Percentiles rank a stretch among this genome's conserved stretches.
Evolutionary conservation across 1,140 invertebrate genomes (phyloP).

Genomic region (Pentalonia nigronervosa): DNA sequence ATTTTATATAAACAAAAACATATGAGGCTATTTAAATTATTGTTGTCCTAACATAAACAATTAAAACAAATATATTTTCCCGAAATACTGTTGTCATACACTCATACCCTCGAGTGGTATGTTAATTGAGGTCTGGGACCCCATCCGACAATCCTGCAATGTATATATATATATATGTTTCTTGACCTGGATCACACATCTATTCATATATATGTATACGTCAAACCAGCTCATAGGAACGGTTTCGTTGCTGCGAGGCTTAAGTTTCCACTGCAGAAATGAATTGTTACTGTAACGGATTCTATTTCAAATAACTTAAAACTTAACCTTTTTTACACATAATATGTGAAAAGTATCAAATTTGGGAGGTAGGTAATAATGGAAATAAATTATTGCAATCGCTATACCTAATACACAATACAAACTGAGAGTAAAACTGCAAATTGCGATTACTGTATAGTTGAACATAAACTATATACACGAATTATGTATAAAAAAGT

Average conservation of each 20-base stretch:
- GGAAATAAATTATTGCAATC: background rate
- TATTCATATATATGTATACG: background rate
- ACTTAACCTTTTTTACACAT: background rate
- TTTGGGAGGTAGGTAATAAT: background rate
- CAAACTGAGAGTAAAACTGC: no score
- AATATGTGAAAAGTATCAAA: constrained; percentile 2
- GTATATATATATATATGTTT: background rate
- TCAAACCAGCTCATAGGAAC: background rate
- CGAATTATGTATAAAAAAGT: no score
- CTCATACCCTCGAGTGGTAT: constrained; percentile 30
- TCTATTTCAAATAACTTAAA: background rate
- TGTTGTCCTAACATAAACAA: background rate
- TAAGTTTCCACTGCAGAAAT: background rate
- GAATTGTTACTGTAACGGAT: background rate
- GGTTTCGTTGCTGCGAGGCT: background rate
- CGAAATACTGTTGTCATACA: constrained; percentile 35
- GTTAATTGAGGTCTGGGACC: constrained; percentile 44
- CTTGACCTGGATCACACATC: background rate
- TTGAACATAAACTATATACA: background rate
- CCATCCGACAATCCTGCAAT: background rate
- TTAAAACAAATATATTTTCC: constrained; percentile 27
- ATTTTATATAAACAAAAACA: background rate
- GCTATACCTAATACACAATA: background rate
- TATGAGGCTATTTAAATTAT: constrained; percentile 11
- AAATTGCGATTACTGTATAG: background rate